Evolutionary conservation across 1,140 invertebrate species (phyloP), one percentile per base, ranked within the genome.

Genomic region (Ceratina japonica): DNA sequence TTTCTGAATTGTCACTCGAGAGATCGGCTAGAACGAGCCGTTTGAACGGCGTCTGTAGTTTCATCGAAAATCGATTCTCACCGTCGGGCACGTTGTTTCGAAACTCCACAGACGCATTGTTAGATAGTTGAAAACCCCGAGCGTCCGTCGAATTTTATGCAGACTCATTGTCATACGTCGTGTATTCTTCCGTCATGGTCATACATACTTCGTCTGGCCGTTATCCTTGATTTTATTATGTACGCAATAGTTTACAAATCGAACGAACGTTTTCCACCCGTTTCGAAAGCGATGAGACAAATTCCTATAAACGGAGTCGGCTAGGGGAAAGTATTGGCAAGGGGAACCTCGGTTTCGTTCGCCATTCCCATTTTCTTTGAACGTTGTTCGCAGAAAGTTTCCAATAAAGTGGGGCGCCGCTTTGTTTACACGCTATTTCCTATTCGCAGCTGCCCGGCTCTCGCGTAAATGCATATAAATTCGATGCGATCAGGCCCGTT

Each of bases 51-150:
- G 15, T 16, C 61, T 16, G 22, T 31, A 18, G 15, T 63, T 20
- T 13, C 62, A 75, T 75, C 62, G 72, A 54, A 65, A 75, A 75
- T 65, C 72, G 61, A 75, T 75, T 64, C 61, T 20, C 5, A 7
- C n/a, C n/a, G 54, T 51, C 52, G 37, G 58, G 10, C 22, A 18
- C 52, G 37, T 61, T 71, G 71, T 63, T 62, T 20, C 69, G 58
- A 56, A 72, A 72, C 69, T 72, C 69, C 0, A 37, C 69, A 72
- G 69, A 72, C 69, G 56, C 37, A 62, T 51, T 62, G 70, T 69
- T 66, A 15, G 49, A 27, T 68, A 22, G 4, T 12, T 5, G n/a
- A n/a, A 3, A 8, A 22, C 24, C 13, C 3, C 1, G n/a, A 56
- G 3, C 16, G 5, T 24, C 31, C 31, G 27, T 0, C 10, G 31